Evolutionary conservation across 2,113 vertebrate genomes (phyloP), one percentile per base, ranked within the genome.

Genomic region (Rhinoptilus africanus): DNA sequence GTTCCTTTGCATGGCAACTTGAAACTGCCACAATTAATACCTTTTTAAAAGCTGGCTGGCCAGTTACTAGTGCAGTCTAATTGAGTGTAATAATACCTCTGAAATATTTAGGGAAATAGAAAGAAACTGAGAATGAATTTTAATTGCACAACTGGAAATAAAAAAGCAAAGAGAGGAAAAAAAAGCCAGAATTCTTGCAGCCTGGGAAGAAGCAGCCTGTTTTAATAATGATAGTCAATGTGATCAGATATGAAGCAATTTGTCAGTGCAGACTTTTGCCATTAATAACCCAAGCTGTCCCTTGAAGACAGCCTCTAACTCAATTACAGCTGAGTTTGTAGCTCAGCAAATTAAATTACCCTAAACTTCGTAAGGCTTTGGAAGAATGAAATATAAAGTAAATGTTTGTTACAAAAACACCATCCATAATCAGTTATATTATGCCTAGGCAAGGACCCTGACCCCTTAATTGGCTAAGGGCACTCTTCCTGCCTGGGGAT

Each of bases 221-320:
- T 78, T 62, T 78, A 96, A 84, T 93, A 90, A 96, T 34, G 77
- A 56, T n/a, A 34, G 73, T 73, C 83, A 57, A 15, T 80, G 63
- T 23, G 71, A 89, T 69, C 69, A 94, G 82, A 74, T 76, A 78
- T 24, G 64, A 92, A 75, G 77, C 82, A 59, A 89, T 87, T 89
- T 80, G 62, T 79, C 67, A 82, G 80, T 4, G 1, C 74, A 48
- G 78, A 28, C 69, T 72, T 83, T 50, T 14, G 7, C 90, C 53
- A n/a, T 89, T 95, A 82, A 82, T 93, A 89, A 94, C 43, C 47
- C 35, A 67, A 73, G 81, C 66, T 34, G 51, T 85, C 69, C 93
- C 89, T 95, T 86, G 76, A 95, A 96, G 89, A 77, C 63, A 92
- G 32, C 47, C 51, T 96, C 75, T 90, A 89, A 80, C 76, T 95